Evolutionary conservation across 2,797 vertebrate species (phyloP).

Genomic region (Antennarius maculatus): DNA sequence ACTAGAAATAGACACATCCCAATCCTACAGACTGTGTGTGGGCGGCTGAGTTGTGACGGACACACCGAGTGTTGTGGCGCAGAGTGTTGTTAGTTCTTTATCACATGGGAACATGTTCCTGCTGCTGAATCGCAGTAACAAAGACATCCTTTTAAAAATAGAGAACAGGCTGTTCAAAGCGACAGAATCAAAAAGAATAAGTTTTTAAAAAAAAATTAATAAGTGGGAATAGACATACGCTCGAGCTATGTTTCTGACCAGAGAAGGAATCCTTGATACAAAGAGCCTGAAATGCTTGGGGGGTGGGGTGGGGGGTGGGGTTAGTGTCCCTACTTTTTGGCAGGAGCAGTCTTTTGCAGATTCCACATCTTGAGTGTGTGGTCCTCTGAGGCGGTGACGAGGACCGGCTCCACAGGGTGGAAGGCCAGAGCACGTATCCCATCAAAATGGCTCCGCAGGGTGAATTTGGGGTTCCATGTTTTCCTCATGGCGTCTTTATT

Average conservation of each 20-base stretch:
- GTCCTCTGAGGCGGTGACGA: conserved; percentile 97
- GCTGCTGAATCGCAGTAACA: conserved; percentile 17
- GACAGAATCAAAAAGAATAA: not conserved
- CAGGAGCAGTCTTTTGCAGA: conserved; percentile 97
- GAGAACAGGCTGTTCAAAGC: not conserved
- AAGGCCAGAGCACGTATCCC: conserved; percentile 94
- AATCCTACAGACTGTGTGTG: conserved; percentile 25
- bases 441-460: conserved; percentile 97
- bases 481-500: conserved; percentile 98
- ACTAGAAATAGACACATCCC: conserved; percentile 31
- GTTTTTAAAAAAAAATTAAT: not conserved
- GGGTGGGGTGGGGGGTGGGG: not conserved
- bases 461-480: conserved; percentile 99
- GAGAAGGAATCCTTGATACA: not conserved
- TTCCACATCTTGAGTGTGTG: conserved; percentile 99
- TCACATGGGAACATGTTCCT: conserved; percentile 37
- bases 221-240: not conserved
- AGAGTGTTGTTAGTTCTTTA: conserved; percentile 19
- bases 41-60: conserved; percentile 29
- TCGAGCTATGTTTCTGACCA: not conserved
- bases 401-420: conserved; percentile 93
- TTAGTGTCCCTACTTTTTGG: conserved; percentile 89
- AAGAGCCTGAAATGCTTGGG: not conserved
- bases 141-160: not conserved
- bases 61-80: conserved; percentile 19